A percentile compares a stretch with the other conserved stretches of the same genome.
Evolutionary conservation across 2,113 vertebrate genomes (phyloP).

Genomic region (Cervus canadensis): DNA sequence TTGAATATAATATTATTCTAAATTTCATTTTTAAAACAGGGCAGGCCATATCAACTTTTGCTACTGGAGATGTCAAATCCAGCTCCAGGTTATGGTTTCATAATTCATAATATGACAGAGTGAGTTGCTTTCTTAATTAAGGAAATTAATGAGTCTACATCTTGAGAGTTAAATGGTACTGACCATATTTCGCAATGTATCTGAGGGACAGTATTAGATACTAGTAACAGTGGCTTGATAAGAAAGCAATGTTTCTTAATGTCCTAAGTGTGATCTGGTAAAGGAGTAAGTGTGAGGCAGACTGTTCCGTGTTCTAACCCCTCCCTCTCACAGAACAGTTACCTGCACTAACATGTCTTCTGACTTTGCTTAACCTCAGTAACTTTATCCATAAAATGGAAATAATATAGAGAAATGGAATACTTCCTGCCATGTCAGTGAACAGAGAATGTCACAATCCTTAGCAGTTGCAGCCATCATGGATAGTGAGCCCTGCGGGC

Average conservation of each 20-base stretch:
- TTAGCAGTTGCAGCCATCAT: background rate
- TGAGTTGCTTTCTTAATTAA: background rate
- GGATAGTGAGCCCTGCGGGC: background rate
- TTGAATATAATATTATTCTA: background rate
- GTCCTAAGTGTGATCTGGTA: background rate
- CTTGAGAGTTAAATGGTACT: background rate
- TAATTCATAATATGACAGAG: background rate
- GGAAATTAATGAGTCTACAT: background rate
- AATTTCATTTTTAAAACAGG: background rate
- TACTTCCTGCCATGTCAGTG: background rate
- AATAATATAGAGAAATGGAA: background rate
- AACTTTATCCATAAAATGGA: background rate
- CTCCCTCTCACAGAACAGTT: background rate
- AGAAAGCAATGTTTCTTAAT: background rate
- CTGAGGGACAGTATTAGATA: background rate
- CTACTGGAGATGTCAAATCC: background rate
- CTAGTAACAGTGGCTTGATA: background rate
- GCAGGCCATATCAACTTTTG: background rate
- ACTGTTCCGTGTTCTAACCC: background rate
- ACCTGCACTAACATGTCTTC: background rate
- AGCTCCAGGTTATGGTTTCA: background rate
- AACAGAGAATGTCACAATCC: background rate
- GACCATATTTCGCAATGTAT: background rate
- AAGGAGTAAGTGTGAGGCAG: background rate
- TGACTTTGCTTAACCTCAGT: background rate